phyloP scores from a whole-genome alignment of 2,797 vertebrate genomes.

The Taenioides sp. region DNA sequence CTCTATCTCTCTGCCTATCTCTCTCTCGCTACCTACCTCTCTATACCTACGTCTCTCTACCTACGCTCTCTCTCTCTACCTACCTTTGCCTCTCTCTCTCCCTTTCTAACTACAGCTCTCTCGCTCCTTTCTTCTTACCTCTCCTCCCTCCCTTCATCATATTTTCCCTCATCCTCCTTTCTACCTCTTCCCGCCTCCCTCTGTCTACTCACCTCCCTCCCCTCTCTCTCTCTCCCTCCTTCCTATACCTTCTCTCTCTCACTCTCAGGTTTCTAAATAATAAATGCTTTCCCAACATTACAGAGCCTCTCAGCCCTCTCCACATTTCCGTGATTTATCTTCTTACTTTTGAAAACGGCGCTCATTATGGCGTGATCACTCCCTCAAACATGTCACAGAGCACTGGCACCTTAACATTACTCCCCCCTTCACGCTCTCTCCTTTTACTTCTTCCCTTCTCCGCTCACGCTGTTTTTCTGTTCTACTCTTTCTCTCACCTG shows the following conservation, averaged over 20 bases:
- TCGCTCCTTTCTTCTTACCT: too few relatives aligned
- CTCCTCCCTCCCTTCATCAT: neutral
- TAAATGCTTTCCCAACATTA: slow-evolving; percentile 67
- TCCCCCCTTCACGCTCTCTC: neutral
- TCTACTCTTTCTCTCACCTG: neutral
- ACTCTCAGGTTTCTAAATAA: slow-evolving; percentile 63
- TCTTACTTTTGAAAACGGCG: slow-evolving; percentile 44
- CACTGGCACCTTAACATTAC: slow-evolving; percentile 30
- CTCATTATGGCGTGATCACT: slow-evolving; percentile 49
- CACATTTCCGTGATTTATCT: slow-evolving; percentile 62
- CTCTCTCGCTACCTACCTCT: too few relatives aligned
- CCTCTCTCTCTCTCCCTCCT: neutral
- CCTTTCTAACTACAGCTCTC: too few relatives aligned
- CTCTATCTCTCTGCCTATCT: slow-evolving; percentile 35
- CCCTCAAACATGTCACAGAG: slow-evolving; percentile 24
- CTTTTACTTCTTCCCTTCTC: neutral
- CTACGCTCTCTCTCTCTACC: neutral
- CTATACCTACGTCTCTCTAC: slow-evolving; percentile 1
- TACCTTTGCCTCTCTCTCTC: too few relatives aligned
- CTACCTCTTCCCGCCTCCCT: slow-evolving; percentile 8
- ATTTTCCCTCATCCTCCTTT: too few relatives aligned
- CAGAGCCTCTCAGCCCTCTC: slow-evolving; percentile 47
- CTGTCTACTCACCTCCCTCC: too few relatives aligned
- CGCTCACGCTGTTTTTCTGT: neutral
- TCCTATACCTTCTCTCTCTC: slow-evolving; percentile 14